Evolutionary conservation across 2,888 invertebrate species (phyloP).

Genomic region (Epistrophe grossulariae): DNA sequence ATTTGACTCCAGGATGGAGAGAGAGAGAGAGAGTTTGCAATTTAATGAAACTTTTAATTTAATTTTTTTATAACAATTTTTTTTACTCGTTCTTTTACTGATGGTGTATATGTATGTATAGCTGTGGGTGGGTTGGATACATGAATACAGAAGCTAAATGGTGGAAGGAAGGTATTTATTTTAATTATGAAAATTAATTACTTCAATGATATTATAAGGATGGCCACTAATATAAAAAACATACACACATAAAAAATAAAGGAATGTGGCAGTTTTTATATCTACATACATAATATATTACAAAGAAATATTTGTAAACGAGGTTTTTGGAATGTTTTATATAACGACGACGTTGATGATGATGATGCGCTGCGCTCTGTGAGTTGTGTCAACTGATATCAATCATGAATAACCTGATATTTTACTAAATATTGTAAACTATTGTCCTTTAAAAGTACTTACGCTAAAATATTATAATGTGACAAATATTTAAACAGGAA

Average conservation of each 20-base stretch:
- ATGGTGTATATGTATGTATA: neutral
- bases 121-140: neutral
- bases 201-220: conserved; percentile 59
- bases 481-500: neutral
- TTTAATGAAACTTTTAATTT: conserved; percentile 71
- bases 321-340: conserved; percentile 20
- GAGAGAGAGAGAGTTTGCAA: conserved; percentile 31
- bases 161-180: conserved; percentile 56
- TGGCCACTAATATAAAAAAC: conserved; percentile 24
- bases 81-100: neutral
- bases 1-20: conserved; percentile 35
- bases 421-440: conserved; percentile 28
- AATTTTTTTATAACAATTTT: conserved; percentile 26
- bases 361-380: neutral
- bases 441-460: conserved; percentile 7
- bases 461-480: neutral
- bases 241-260: conserved; percentile 2
- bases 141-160: conserved; percentile 23
- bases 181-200: conserved; percentile 76
- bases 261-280: conserved; percentile 18
- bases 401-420: conserved; percentile 20
- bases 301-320: conserved; percentile 16
- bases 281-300: neutral
- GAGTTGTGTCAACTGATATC: conserved; percentile 41
- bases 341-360: conserved; percentile 23